Percentiles rank a stretch among this genome's conserved stretches.
These are phyloP conservation scores for Choristoneura fumiferana DNA, from an alignment of 1,140 invertebrate species.

Conservation along the genomic window DNA sequence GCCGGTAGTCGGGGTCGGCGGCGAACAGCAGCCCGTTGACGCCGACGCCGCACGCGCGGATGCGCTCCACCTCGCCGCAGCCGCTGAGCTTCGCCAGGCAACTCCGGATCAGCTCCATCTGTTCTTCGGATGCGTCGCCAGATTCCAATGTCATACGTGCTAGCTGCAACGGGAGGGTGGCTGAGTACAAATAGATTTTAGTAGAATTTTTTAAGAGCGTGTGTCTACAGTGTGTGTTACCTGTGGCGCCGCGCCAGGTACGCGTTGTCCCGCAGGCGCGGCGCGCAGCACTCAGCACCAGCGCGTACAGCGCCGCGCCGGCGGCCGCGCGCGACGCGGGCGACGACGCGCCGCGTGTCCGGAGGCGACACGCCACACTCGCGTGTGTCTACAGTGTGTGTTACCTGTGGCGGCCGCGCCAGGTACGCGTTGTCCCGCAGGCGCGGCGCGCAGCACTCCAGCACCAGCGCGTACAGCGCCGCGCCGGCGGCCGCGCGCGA, in stretches of 20 bases:
- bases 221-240: too few relatives aligned
- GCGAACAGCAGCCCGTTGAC: conserved; percentile 53
- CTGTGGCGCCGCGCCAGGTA: background rate
- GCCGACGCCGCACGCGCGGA: conserved; percentile 34
- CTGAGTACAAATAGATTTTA: too few relatives aligned
- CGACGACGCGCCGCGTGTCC: background rate
- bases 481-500: conserved; percentile 22
- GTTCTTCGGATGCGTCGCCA: conserved; percentile 41
- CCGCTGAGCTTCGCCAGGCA: conserved; percentile 48
- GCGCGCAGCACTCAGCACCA: background rate
- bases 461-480: conserved; percentile 45
- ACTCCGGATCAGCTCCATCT: conserved; percentile 41
- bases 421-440: conserved; percentile 45
- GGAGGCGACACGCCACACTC: background rate
- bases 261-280: background rate
- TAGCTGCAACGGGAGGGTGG: conserved; percentile 35
- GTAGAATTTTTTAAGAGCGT: too few relatives aligned
- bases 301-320: conserved; percentile 1
- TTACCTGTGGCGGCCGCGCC: background rate
- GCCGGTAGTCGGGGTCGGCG: conserved; percentile 51
- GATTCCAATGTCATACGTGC: conserved; percentile 43
- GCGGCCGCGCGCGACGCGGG: too few relatives aligned
- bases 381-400: background rate
- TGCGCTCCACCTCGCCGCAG: conserved; percentile 42
- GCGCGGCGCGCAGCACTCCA: conserved; percentile 42